These are phyloP conservation scores for Watsonalla binaria DNA, from an alignment of 2,888 invertebrate species.

Conservation along the genomic window DNA sequence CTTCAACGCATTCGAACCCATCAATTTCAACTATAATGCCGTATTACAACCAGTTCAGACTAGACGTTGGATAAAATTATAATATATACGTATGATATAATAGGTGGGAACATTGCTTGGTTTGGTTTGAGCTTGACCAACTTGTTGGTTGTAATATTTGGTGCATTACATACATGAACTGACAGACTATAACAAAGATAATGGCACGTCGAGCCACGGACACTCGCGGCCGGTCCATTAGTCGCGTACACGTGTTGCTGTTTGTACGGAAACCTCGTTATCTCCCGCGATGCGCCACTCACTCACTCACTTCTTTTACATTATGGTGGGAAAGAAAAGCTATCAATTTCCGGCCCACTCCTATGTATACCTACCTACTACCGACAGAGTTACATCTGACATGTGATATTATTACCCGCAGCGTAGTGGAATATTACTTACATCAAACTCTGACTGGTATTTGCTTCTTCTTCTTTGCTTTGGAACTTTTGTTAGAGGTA, in stretches of 20 bases:
- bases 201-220: conserved; percentile 14
- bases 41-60: no score
- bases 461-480: no score
- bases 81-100: no score
- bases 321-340: conserved; percentile 33
- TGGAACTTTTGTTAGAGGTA: no score
- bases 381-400: conserved; percentile 7
- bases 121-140: neutral
- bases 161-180: neutral
- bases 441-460: no score
- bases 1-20: no score
- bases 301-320: conserved; percentile 33
- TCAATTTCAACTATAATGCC: no score
- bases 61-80: no score
- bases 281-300: conserved; percentile 38
- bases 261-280: conserved; percentile 55
- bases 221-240: conserved; percentile 16
- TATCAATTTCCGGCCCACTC: conserved; percentile 31
- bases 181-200: neutral
- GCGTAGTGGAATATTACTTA: neutral
- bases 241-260: conserved; percentile 45
- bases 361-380: conserved; percentile 2
- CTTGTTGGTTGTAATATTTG: neutral
- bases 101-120: no score
- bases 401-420: conserved; percentile 1